Percentiles rank a stretch among this genome's conserved stretches.
These are phyloP conservation scores for Progne subis DNA, from an alignment of 2,113 vertebrate species.

Conservation along the genomic window DNA sequence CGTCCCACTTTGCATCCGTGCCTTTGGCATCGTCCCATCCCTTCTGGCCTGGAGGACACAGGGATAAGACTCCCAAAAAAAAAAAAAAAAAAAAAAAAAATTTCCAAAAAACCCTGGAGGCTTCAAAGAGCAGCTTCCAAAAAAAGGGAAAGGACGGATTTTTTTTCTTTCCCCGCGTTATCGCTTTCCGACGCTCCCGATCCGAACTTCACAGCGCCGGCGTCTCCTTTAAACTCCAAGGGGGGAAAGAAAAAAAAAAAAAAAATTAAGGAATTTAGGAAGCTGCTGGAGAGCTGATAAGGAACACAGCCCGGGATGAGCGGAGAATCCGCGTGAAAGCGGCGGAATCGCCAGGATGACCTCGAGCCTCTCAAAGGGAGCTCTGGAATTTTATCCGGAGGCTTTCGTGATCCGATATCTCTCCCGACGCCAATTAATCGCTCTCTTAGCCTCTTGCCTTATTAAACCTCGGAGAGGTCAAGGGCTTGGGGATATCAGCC, in stretches of 20 bases:
- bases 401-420: not conserved
- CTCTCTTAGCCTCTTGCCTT: not conserved
- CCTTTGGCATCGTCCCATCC: not conserved
- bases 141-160: not conserved
- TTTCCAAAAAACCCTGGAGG: not conserved
- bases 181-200: not conserved
- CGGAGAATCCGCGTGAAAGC: not conserved
- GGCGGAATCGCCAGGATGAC: not conserved
- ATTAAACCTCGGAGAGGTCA: not conserved
- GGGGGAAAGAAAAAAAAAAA: no score
- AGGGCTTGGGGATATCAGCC: not conserved
- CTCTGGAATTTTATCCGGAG: not conserved
- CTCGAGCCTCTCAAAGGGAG: not conserved
- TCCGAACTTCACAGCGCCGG: not conserved
- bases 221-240: not conserved
- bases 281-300: constrained; percentile 20
- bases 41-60: not conserved
- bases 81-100: no score
- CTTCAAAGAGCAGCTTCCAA: not conserved
- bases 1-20: rapidly evolving
- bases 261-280: not conserved
- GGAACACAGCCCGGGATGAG: not conserved
- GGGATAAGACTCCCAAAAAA: not conserved
- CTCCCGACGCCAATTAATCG: not conserved
- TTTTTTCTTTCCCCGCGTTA: not conserved